A percentile compares a stretch with the other conserved stretches of the same genome.
Evolutionary conservation across 2,113 vertebrate species (phyloP).

Genomic region (Saccopteryx bilineata): DNA sequence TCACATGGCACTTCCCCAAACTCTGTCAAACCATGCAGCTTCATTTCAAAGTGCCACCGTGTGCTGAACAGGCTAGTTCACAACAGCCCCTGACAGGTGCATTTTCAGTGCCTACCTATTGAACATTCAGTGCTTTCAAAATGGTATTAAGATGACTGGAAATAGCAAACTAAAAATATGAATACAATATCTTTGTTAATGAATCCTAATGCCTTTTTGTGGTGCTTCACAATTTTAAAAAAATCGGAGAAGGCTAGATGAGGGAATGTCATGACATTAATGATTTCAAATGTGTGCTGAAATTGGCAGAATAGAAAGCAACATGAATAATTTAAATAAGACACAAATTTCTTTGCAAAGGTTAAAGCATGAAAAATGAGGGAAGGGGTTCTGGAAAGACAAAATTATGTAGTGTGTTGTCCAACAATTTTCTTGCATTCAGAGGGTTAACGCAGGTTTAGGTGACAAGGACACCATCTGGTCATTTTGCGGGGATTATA

Average conservation of each 20-base stretch:
- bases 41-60: neutral
- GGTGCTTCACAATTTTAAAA: constrained; percentile 12
- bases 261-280: constrained; percentile 86
- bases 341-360: constrained; percentile 85
- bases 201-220: constrained; percentile 56
- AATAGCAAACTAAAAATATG: constrained; percentile 50
- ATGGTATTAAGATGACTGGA: neutral
- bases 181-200: constrained; percentile 64
- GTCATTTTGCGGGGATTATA: constrained; percentile 59
- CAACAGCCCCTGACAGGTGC: too few relatives aligned
- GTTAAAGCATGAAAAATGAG: constrained; percentile 87
- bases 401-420: constrained; percentile 76
- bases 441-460: constrained; percentile 77
- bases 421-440: constrained; percentile 74
- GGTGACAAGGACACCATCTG: constrained; percentile 48
- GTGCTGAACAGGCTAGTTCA: neutral
- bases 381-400: constrained; percentile 83
- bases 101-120: neutral
- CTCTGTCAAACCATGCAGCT: neutral
- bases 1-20: neutral
- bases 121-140: constrained; percentile 24
- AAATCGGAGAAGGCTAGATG: constrained; percentile 51
- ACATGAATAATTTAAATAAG: constrained; percentile 90
- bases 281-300: constrained; percentile 82
- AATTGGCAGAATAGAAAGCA: constrained; percentile 85